A percentile compares a stretch with the other conserved stretches of the same genome.
These are phyloP conservation scores for Gymnogyps californianus DNA, from an alignment of 2,113 vertebrate species.

Conservation along the genomic window DNA sequence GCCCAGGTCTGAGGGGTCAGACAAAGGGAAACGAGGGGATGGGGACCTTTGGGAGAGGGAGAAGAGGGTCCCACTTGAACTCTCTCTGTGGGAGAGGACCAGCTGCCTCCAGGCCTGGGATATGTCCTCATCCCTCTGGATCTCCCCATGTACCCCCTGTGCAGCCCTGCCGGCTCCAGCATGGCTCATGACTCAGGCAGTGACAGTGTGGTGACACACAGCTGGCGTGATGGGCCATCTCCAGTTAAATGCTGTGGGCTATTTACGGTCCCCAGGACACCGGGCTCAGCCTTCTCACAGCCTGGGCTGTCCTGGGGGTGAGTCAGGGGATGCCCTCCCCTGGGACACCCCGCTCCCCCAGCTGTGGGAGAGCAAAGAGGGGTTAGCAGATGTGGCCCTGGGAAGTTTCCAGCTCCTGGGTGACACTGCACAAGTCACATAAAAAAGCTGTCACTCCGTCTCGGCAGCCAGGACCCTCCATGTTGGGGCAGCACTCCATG, in stretches of 20 bases:
- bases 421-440: background rate
- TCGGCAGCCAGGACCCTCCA: background rate
- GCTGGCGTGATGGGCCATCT: background rate
- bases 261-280: background rate
- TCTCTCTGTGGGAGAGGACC: background rate
- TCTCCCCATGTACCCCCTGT: background rate
- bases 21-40: background rate
- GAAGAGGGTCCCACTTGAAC: background rate
- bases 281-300: conserved; percentile 20
- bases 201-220: conserved; percentile 24
- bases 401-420: background rate
- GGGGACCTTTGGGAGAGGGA: background rate
- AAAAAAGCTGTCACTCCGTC: background rate
- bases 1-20: background rate
- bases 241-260: background rate
- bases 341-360: background rate
- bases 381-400: background rate
- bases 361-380: background rate
- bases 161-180: background rate
- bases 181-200: conserved; percentile 21
- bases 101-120: background rate
- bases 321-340: conserved; percentile 39
- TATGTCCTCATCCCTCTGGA: background rate
- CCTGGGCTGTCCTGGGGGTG: background rate
- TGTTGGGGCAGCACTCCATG: background rate